These are phyloP conservation scores for Blastobasis adustella DNA, from an alignment of 2,888 invertebrate genomes.

Conservation along the genomic window DNA sequence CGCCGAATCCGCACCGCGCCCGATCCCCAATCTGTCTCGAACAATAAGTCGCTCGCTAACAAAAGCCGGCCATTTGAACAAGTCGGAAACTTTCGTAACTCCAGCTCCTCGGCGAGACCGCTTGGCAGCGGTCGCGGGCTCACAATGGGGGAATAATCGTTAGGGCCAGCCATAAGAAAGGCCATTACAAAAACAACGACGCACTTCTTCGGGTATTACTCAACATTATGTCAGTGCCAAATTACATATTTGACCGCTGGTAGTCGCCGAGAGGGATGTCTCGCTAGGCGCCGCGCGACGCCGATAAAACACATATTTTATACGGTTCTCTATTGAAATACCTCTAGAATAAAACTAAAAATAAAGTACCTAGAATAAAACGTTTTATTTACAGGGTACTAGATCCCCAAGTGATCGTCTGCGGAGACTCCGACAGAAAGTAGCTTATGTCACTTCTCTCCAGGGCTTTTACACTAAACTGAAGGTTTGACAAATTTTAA, in stretches of 20 bases:
- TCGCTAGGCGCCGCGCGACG: too few species aligned
- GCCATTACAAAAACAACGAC: constrained; percentile 68
- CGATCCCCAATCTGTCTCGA: constrained; percentile 72
- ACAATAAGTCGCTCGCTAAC: constrained; percentile 72
- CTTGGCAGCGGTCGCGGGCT: constrained; percentile 55
- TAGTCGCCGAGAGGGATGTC: too few species aligned
- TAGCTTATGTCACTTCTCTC: too few species aligned
- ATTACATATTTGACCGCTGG: constrained; percentile 13
- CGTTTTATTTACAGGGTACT: too few species aligned
- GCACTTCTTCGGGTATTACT: constrained; percentile 58
- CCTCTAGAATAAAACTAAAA: too few species aligned
- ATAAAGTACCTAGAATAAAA: too few species aligned
- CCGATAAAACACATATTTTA: too few species aligned
- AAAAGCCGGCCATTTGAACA: constrained; percentile 73
- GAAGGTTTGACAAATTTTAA: too few species aligned
- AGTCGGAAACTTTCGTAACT: constrained; percentile 73
- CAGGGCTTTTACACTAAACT: too few species aligned
- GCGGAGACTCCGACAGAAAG: too few species aligned
- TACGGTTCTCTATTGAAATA: too few species aligned
- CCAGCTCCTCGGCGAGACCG: constrained; percentile 64
- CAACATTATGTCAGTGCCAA: constrained; percentile 58
- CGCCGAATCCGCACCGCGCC: constrained; percentile 43
- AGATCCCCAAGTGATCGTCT: too few species aligned
- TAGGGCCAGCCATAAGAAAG: constrained; percentile 67
- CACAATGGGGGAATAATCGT: constrained; percentile 71